A percentile compares a stretch with the other conserved stretches of the same genome.
phyloP scores from a whole-genome alignment of 2,797 vertebrate genomes.

The Crenuchus spilurus region DNA sequence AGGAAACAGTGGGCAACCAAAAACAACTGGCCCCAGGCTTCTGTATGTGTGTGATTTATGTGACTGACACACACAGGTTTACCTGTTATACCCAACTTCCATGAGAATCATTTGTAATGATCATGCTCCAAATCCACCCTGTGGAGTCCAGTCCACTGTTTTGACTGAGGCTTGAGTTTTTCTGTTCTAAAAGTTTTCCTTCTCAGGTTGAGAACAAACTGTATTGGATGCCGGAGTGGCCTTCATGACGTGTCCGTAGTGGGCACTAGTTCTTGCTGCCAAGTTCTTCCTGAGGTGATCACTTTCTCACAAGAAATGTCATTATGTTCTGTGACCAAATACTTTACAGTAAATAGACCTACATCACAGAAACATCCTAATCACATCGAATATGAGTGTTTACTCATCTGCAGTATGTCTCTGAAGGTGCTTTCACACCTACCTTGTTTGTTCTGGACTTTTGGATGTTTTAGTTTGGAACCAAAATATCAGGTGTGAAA shows the following conservation, averaged over 20 bases:
- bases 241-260: conserved; percentile 52
- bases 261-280: not conserved
- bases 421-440: no score
- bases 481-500: no score
- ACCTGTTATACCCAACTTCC: conserved; percentile 39
- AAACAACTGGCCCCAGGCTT: conserved; percentile 42
- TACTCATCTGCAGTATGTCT: no score
- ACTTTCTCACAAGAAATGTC: not conserved
- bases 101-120: conserved; percentile 72
- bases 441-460: no score
- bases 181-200: conserved; percentile 11
- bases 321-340: no score
- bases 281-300: not conserved
- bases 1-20: conserved; percentile 34
- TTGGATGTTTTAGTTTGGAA: no score
- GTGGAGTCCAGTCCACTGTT: conserved; percentile 58
- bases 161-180: conserved; percentile 67
- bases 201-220: conserved; percentile 50
- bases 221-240: conserved; percentile 59
- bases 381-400: no score
- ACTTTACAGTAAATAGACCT: no score
- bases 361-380: no score
- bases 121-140: conserved; percentile 74
- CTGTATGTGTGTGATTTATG: conserved; percentile 44
- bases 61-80: conserved; percentile 42